Evolutionary conservation across 2,113 vertebrate species (phyloP), one percentile per base, ranked within the genome.

Genomic region (Heterochromis multidens): DNA sequence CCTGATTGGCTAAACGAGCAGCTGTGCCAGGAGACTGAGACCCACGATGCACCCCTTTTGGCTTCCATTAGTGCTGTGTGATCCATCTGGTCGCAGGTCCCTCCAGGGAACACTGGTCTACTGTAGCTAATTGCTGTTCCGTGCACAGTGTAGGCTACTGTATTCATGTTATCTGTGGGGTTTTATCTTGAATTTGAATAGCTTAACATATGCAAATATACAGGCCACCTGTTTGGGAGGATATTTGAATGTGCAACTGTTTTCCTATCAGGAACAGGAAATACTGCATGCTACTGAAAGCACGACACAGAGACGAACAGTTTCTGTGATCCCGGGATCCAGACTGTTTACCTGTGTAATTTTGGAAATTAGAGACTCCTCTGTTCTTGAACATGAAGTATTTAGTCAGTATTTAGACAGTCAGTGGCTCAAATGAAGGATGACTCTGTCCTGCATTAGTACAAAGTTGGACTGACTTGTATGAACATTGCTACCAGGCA

Each of bases 1-100:
- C 77, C 80, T 90, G 89, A 92, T 91, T 90, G 91, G 92, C 85
- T 93, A 94, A 94, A 92, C 91, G 90, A 93, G 90, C 94, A 93
- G 81, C 86, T 93, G 93, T 92, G 90, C 86, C 87, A 89, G 91
- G 90, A 93, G 92, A 93, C 85, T 33, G 54, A 89, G 90, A 89
- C 89, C 87, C 85, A 88, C 70, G 80, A 91, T 91, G 91, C 87
- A 72, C 83, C 91, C 91, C 81, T 80, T 92, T 93, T 90, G 91
- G 89, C 94, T 86, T 93, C 91, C 93, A 94, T 95, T 93, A 94
- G 88, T 85, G 87, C 87, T 43, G 91, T 88, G 90, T 83, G 91
- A 90, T 94, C 93, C 93, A 94, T 95, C 94, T 95, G 91, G 87
- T 93, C 82, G 72, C 89, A 83, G 89, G 87, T 87, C 85, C 89